Evolutionary conservation across 2,888 invertebrate species (phyloP).

Genomic region (Rotaria sp.): DNA sequence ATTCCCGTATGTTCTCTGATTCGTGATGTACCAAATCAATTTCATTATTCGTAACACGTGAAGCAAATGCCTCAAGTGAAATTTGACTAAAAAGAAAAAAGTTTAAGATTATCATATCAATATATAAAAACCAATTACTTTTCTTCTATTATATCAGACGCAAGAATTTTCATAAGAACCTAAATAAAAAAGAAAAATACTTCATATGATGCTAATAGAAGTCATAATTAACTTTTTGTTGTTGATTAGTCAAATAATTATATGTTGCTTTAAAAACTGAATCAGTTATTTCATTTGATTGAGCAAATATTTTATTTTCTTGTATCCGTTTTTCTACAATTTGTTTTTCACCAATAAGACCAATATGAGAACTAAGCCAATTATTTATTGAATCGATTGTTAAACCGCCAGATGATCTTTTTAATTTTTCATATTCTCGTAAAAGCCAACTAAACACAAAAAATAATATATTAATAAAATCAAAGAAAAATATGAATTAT

Average conservation of each 20-base stretch:
- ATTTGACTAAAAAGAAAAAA: neutral
- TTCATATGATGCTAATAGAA: no score
- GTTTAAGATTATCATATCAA: neutral
- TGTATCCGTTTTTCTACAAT: neutral
- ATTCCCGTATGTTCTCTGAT: neutral
- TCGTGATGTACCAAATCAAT: neutral
- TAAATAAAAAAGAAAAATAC: neutral
- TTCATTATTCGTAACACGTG: neutral
- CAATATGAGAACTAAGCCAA: conserved; percentile 20
- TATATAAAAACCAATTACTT: neutral
- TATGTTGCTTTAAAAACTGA: neutral
- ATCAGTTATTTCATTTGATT: conserved; percentile 1
- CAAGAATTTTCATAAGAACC: neutral
- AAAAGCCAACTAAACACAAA: neutral
- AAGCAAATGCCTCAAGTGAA: neutral
- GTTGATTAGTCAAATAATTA: neutral
- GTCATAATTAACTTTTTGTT: neutral
- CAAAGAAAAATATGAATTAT: neutral
- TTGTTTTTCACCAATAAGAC: neutral
- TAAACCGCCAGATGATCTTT: neutral
- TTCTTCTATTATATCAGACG: neutral
- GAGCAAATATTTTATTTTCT: neutral
- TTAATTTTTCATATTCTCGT: neutral
- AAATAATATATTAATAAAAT: neutral
- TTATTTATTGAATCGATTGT: neutral